Evolutionary conservation across 2,797 vertebrate genomes (phyloP), one percentile per base, ranked within the genome.

Genomic region (Triplophysa yarkandensis): DNA sequence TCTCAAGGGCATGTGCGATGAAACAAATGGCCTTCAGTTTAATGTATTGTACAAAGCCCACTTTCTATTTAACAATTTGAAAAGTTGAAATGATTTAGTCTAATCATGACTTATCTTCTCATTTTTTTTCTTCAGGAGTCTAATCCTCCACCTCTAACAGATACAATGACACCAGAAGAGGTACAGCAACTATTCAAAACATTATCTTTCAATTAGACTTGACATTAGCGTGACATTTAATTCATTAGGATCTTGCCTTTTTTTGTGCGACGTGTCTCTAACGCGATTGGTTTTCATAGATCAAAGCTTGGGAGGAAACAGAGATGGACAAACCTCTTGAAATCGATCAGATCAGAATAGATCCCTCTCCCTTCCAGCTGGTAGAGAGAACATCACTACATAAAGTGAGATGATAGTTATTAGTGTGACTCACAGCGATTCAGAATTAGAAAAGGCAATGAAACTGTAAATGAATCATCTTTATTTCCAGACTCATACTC

Each of bases 361-460:
- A 98, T 79, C 95, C 94, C 19, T 95, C 95, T 1, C 96, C 97
- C 48, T 98, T 98, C 86, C 97, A 98, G 83, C 89, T 98, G 79
- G 97, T 98, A 58, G 96, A 98, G 88, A 93, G 96, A 86, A 98
- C 97, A 0, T 95, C 96, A 0, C 83, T 98, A 64, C 97, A 98
- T 86, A 97, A 98, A 93, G 97, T 94, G 61, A 82, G 84, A 64
- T 58, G 13, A 55, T 19, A 4, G 11, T 39, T 39, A 39, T 14
- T 39, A 11, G 36, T 4, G 10, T 39, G 19, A 48, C 5, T 11
- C 5, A n/a, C 16, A 9, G 25, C 46, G 41, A 32, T 44, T 30
- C 8, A 1, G 7, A 5, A 36, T 39, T 52, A 25, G 21, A 64
- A n/a, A 27, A 25, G 30, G 34, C 41, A 61, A 9, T 50, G 43